These are phyloP conservation scores for Willowsia nigromaculata DNA, from an alignment of 2,888 invertebrate genomes.

Conservation along the genomic window DNA sequence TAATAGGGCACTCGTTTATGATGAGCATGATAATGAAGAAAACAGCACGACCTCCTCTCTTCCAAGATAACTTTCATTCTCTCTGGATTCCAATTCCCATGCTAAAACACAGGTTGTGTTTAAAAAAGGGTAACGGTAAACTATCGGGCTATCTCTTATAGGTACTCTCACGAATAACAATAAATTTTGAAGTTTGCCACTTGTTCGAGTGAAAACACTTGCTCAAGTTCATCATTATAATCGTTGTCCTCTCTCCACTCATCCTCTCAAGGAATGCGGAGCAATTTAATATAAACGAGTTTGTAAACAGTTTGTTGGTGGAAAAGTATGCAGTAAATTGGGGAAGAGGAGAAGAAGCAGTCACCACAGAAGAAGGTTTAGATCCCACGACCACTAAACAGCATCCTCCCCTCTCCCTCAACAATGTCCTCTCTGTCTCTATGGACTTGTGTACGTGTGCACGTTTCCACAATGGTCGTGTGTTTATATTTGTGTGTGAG, in stretches of 20 bases:
- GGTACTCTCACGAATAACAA: conserved; percentile 21
- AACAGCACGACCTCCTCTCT: not conserved
- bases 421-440: not conserved
- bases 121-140: not conserved
- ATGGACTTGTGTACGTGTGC: not conserved
- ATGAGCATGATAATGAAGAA: not conserved
- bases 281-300: not conserved
- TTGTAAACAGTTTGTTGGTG: not conserved
- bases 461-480: not conserved
- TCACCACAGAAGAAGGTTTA: not conserved
- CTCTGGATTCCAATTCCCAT: not conserved
- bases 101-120: not conserved
- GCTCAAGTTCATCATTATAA: conserved; percentile 27
- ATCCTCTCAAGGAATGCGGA: not conserved
- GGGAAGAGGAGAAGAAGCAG: not conserved
- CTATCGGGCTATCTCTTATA: too few relatives aligned
- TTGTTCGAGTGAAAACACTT: conserved; percentile 62
- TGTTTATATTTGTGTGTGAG: not conserved
- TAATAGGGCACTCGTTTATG: not conserved
- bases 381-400: not conserved
- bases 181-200: conserved; percentile 58
- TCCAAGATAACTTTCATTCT: not conserved
- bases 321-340: not conserved
- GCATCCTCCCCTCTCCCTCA: not conserved
- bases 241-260: not conserved